Base-by-base conservation (phyloP, 2,888 invertebrate species). In the Troides helena region DNA sequence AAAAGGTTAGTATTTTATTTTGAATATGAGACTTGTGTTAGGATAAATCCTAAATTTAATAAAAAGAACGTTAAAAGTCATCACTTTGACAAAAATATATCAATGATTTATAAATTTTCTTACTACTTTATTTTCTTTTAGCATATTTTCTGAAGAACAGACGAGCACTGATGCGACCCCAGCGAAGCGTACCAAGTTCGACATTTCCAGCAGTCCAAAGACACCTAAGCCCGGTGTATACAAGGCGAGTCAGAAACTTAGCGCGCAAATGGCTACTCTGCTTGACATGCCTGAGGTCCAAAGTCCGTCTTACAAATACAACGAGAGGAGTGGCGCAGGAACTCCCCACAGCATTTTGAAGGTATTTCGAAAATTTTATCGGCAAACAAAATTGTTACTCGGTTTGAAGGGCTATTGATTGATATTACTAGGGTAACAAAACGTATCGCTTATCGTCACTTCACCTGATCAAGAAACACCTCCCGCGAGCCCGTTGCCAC, bases 311-410 rank as follows among this genome's bases (percentile, higher is more conserved):
- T 74, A 74, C 63, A 79, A 77, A 23, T 23, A 75, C 10, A 83
- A 72, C 30, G 83, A 30, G 76, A 71, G 84, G 3, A 78, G 79
- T 18, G 83, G 85, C 12, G 85, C 87, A 0, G 88, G 83, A 0
- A 95, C 95, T 0, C 95, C 95, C 1, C 95, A 95, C 69, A 95
- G 95, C 71, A 95, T 95, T 75, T 85, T 95, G 14, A 95, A 95
- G 90, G 94, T 94, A 43, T 25, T 25, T 23, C 10, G 12, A 6
- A 21, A 5, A n/a, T 53, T 53, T 53, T 39, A 1, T 30, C 30
- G 30, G 30, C 30, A 30, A 30, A 30, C 30, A 30, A 30, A 25
- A 30, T 30, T 30, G 30, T 30, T 30, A 10, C 10, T 10, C 10
- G 1, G 10, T 10, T 10, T 39, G 39, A 39, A 39, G 39, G 39